These are phyloP conservation scores for Pogonophryne albipinna DNA, from an alignment of 2,797 vertebrate genomes.

Conservation along the genomic window DNA sequence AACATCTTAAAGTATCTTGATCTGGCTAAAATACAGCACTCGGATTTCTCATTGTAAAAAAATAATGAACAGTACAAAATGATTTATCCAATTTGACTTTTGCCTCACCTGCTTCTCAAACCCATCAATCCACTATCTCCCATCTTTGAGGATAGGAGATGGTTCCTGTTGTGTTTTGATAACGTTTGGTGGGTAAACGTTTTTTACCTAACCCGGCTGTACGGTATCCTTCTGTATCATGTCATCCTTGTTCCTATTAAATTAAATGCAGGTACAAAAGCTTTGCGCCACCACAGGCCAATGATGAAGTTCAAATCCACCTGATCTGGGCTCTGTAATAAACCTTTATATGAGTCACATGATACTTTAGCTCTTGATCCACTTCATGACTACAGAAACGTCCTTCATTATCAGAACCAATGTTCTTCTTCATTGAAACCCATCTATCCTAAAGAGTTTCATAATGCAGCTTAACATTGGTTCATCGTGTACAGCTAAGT, in stretches of 20 bases:
- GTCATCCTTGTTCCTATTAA: constrained; percentile 9
- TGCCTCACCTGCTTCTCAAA: background rate
- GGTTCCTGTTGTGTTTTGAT: too few species aligned
- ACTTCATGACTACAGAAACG: constrained; percentile 14
- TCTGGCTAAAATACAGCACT: constrained; percentile 45
- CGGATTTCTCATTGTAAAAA: background rate
- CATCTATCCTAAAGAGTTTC: constrained; percentile 35
- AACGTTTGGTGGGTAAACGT: background rate
- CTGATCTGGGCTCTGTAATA: background rate
- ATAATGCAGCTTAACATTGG: constrained; percentile 71
- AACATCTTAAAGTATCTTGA: constrained; percentile 15
- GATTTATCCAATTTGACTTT: constrained; percentile 42
- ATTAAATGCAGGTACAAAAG: constrained; percentile 4
- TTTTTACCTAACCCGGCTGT: background rate
- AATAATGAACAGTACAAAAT: constrained; percentile 27
- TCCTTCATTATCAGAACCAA: constrained; percentile 49
- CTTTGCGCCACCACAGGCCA: constrained; percentile 8
- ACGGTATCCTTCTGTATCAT: background rate
- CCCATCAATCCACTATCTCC: background rate
- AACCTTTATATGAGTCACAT: constrained; percentile 14
- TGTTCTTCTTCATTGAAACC: constrained; percentile 27
- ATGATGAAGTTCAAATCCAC: background rate
- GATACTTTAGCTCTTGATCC: background rate
- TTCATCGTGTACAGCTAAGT: constrained; percentile 76
- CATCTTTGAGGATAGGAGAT: too few species aligned